phyloP scores from a whole-genome alignment of 2,113 vertebrate species.

The Dendropsophus ebraccatus region DNA sequence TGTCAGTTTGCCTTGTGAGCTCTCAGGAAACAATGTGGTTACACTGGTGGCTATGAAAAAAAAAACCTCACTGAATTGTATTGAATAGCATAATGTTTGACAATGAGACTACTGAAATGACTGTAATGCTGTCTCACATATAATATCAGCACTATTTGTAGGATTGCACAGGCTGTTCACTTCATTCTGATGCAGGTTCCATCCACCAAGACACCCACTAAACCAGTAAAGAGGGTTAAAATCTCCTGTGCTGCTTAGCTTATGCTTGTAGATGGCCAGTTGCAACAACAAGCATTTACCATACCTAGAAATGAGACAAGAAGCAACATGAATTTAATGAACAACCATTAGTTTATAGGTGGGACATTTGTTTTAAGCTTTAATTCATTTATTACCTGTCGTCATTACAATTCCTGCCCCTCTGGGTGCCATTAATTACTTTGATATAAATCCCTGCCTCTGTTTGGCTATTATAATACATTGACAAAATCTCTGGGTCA shows the following conservation, averaged over 20 bases:
- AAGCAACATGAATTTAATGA: neutral
- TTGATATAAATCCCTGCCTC: neutral
- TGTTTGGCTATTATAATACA: slow-evolving; percentile 6
- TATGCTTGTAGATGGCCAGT: neutral
- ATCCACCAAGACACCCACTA: neutral
- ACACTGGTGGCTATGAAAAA: neutral
- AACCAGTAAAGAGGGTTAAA: neutral
- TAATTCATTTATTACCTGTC: neutral
- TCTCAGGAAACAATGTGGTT: neutral
- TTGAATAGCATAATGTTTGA: slow-evolving; percentile 12
- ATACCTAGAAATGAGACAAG: neutral
- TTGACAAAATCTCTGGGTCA: neutral
- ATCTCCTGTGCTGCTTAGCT: neutral
- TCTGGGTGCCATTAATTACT: neutral
- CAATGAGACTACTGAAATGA: neutral
- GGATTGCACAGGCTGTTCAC: neutral
- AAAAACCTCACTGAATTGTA: neutral
- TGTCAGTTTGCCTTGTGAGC: neutral
- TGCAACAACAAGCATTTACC: neutral
- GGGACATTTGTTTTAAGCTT: neutral
- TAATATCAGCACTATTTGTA: neutral
- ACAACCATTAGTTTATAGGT: neutral
- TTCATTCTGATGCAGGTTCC: neutral
- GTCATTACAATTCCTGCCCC: neutral
- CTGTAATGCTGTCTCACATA: neutral